Base-by-base conservation (phyloP, 2,888 invertebrate genomes). In the Steinernema hermaphroditum region DNA sequence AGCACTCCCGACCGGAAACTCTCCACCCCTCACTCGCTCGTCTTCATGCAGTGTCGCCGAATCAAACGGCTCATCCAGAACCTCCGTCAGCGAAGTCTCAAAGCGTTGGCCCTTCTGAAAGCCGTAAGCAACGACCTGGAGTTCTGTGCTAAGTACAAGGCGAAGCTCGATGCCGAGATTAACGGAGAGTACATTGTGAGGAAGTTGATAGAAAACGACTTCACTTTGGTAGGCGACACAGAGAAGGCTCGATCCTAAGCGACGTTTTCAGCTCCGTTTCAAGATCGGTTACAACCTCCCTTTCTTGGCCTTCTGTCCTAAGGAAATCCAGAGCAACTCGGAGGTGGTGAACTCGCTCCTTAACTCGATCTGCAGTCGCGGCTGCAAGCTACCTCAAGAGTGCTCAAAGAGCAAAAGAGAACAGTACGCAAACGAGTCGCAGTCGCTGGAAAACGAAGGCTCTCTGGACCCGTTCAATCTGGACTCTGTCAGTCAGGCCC, bases 1-100 rank as follows among this genome's bases (percentile, higher is more conserved):
- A 29, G 9, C 29, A n/a, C 34, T 1, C n/a, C 50, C 50, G 62
- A 62, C 12, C 62, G 62, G 62, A 62, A 62, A 34, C 29, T 27
- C 29, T 62, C 62, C 14, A 6, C 62, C 2, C 16, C 46, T 4
- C 62, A 62, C 62, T 62, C 62, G 16, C 29, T 62, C 32, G 62
- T 77, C 27, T 79, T 77, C 24, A 69, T 77, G 19, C 49, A 76
- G 0, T 77, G 77, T 32, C 74, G 77, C 9, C 76, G 71, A 24
- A 57, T 78, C 37, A 77, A 72, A 37, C 50, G 62, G 19, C 68
- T 77, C 68, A 72, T 72, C 24, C 77, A 78, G 16, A 78, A 78
- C 43, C 54, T 77, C 6, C 62, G 77, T 6, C 75, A 77, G 27
- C 71, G 77, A 6, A 43, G 78, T 1, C 27, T 77, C 14, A 77